Evolutionary conservation across 2,113 vertebrate genomes (phyloP).

Genomic region (Myotis yumanensis): DNA sequence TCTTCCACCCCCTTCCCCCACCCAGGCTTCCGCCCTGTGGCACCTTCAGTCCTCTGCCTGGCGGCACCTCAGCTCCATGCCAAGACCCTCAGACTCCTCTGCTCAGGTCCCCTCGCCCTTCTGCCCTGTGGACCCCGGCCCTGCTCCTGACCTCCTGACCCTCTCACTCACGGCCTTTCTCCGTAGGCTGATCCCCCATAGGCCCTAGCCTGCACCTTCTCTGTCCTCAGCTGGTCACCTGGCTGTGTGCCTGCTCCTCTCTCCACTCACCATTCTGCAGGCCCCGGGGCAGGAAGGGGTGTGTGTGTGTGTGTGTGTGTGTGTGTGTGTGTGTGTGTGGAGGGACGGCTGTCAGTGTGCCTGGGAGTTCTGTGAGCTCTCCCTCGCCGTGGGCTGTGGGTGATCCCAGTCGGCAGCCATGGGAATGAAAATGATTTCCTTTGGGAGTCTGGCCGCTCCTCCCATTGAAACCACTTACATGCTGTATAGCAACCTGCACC

Average conservation of each 20-base stretch:
- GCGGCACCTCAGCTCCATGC: not conserved
- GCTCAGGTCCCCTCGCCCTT: not conserved
- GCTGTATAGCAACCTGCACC: not conserved
- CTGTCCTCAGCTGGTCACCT: not conserved
- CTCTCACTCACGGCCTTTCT: not conserved
- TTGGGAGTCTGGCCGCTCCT: not conserved
- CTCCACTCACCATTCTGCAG: not conserved
- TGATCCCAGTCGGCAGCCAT: not conserved
- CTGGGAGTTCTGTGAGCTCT: not conserved
- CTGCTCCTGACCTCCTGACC: not conserved
- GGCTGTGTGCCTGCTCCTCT: slow-evolving; percentile 30
- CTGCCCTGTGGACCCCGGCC: not conserved
- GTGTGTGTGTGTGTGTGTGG: not conserved
- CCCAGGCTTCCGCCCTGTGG: too few species aligned
- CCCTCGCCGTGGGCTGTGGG: fast-evolving
- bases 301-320: too few species aligned
- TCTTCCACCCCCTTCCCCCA: not conserved
- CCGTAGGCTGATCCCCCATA: not conserved
- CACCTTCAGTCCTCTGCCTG: not conserved
- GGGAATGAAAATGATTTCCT: not conserved
- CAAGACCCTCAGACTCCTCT: not conserved
- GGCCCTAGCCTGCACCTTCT: not conserved
- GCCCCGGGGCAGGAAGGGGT: not conserved
- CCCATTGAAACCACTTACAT: not conserved
- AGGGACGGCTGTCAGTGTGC: not conserved